Evolutionary conservation across 1,140 invertebrate species (phyloP), one percentile per base, ranked within the genome.

Genomic region (Zaprionus vittiger): DNA sequence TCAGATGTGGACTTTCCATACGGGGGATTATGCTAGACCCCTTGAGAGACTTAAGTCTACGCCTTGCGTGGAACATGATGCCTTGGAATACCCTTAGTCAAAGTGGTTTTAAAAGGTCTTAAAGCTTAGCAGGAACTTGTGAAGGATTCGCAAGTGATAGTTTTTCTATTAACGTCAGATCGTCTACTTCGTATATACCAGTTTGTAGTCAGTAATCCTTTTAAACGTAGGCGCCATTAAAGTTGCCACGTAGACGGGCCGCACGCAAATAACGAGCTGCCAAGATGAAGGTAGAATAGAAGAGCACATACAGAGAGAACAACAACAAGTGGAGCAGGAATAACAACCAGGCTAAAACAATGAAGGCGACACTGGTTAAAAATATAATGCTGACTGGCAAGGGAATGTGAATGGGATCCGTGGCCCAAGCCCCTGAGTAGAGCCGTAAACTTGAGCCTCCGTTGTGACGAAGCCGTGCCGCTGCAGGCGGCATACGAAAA

Each of bases 381-480:
- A 85, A 68, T 73, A 80, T 81, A 87, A 73, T 74, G 72, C 68
- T 68, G 70, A 56, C 73, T 64, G 62, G 44, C 59, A 78, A 22
- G 62, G 52, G 59, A 75, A 57, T 31, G 34, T 31, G 54, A 38
- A 22, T 28, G 17, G 12, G 26, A 17, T 28, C 31, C 31, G n/a
- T 47, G n/a, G 41, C 20, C 20, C 17, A 14, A 22, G 20, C 47
- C 47, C 22, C 31, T 12, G 56, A 55, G 31, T 34, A 20, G 17
- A 64, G 77, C 65, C 80, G 56, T 86, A 86, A 86, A 83, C 80
- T 78, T 80, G 70, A 89, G 80, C 70, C 60, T 52, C 47, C 47
- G 20, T 52, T 49, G 66, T 79, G 65, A 67, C 68, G 47, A 67
- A 22, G 15, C 22, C 15, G 12, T 41, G 34, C 17, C 41, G 44